Evolutionary conservation across 2,888 invertebrate species (phyloP), one percentile per base, ranked within the genome.

Genomic region (Drosophila kambysellisi): DNA sequence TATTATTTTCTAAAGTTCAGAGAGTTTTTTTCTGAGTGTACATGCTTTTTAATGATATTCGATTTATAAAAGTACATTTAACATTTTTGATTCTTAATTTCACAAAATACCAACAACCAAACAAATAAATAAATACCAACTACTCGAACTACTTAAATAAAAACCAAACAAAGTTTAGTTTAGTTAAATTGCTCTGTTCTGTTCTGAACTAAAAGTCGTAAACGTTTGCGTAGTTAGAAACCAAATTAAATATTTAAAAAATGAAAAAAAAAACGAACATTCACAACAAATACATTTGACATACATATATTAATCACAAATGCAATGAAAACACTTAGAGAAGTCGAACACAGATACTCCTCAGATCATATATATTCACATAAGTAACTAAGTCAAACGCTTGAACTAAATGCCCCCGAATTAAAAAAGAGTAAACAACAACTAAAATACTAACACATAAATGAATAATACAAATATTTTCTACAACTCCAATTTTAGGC

Each of bases 141-240:
- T 65, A 68, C 63, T 41, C 41, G 32, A 74, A 71, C 46, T 35
- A 64, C 53, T 25, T 29, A 29, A 67, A 75, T 54, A 30, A 25
- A 56, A 37, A 52, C 60, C 51, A 50, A 67, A 63, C 51, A 70
- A 74, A 81, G 77, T 51, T 68, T 81, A 81, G 79, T 68, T 46
- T 81, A 70, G 81, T n/a, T 81, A 76, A 77, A 70, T 77, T 79
- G 70, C 63, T 81, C 74, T 81, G 74, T 79, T 74, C 65, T 72
- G 25, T 33, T 15, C 20, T 71, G 62, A 79, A 64, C 72, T 80
- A 62, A 80, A 81, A 79, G 54, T 73, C 77, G 81, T 79, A 81
- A 66, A 66, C 69, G 60, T 75, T 70, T 81, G 81, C 67, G 79
- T 79, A 79, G 79, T 77, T 79, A 81, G 75, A 56, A 64, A 59